Conservation (phyloP, 1,140 invertebrate genomes). For the Drosophila kikkawai region DNA sequence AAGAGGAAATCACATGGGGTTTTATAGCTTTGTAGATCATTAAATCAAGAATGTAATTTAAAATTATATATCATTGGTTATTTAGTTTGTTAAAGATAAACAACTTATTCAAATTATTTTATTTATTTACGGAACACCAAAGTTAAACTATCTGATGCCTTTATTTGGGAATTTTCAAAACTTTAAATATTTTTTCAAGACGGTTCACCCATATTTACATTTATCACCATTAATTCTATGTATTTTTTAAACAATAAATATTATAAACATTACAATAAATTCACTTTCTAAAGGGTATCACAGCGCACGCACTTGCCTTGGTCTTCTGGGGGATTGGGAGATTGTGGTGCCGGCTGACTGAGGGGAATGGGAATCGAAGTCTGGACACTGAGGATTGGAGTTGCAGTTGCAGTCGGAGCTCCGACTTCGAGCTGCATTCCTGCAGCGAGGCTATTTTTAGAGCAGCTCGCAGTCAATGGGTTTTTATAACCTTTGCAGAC, state of each 20-base stretch:
- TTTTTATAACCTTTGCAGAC: constrained; percentile 55
- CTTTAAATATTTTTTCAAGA: too few relatives aligned
- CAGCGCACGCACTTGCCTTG: constrained; percentile 61
- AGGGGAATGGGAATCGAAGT: constrained; percentile 11
- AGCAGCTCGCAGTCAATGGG: constrained; percentile 69
- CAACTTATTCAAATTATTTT: too few relatives aligned
- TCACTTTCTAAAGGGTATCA: background rate
- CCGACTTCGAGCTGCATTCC: constrained; percentile 69
- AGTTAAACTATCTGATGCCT: too few relatives aligned
- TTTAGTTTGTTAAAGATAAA: too few relatives aligned
- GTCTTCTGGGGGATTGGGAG: constrained; percentile 12
- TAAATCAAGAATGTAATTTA: background rate
- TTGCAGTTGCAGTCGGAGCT: constrained; percentile 33
- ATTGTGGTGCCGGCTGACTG: background rate
- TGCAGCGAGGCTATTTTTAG: constrained; percentile 75
- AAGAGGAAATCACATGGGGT: background rate
- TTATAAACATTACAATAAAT: background rate
- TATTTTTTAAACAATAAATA: too few relatives aligned
- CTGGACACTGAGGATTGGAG: constrained; percentile 9
- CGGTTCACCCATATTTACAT: background rate
- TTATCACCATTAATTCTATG: too few relatives aligned
- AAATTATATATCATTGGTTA: background rate
- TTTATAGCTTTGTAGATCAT: background rate
- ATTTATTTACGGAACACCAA: too few relatives aligned
- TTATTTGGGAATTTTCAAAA: background rate